These are phyloP conservation scores for Craniophora ligustri DNA, from an alignment of 2,888 invertebrate species.

Conservation along the genomic window DNA sequence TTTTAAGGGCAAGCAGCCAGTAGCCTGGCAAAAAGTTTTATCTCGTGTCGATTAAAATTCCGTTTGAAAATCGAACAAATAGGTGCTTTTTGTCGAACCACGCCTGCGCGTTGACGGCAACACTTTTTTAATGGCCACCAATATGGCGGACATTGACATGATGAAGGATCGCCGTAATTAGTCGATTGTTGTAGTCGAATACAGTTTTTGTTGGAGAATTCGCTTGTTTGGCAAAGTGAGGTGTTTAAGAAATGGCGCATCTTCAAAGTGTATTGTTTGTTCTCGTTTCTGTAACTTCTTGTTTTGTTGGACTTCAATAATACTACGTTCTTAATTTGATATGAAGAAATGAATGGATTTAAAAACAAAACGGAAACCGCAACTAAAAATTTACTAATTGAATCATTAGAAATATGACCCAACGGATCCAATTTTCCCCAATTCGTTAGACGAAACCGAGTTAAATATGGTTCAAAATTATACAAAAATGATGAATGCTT, in stretches of 20 bases:
- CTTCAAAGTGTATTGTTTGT: slow-evolving; percentile 11
- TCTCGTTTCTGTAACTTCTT: background rate
- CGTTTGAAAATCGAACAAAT: slow-evolving; percentile 78
- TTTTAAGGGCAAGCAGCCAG: slow-evolving; percentile 59
- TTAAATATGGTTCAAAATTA: slow-evolving; percentile 48
- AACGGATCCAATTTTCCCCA: slow-evolving; percentile 23
- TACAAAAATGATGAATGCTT: slow-evolving; percentile 58
- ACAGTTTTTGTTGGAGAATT: slow-evolving; percentile 35
- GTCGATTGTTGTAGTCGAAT: slow-evolving; percentile 48
- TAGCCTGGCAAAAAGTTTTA: slow-evolving; percentile 70
- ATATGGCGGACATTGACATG: slow-evolving; percentile 62
- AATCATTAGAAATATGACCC: slow-evolving; percentile 47
- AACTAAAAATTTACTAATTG: slow-evolving; percentile 36
- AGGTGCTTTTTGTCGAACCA: slow-evolving; percentile 74
- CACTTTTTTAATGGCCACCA: slow-evolving; percentile 66
- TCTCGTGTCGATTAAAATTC: slow-evolving; percentile 65
- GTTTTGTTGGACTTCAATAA: no score
- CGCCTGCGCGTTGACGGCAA: slow-evolving; percentile 67
- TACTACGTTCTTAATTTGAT: no score
- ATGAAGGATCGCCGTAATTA: slow-evolving; percentile 54
- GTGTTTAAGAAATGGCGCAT: slow-evolving; percentile 22
- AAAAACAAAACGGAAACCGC: slow-evolving; percentile 18
- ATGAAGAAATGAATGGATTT: background rate
- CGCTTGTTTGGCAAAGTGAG: slow-evolving; percentile 29
- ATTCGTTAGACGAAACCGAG: slow-evolving; percentile 31